Evolutionary conservation across 2,113 vertebrate genomes (phyloP), one percentile per base, ranked within the genome.

Genomic region (Bujurquina vittata): DNA sequence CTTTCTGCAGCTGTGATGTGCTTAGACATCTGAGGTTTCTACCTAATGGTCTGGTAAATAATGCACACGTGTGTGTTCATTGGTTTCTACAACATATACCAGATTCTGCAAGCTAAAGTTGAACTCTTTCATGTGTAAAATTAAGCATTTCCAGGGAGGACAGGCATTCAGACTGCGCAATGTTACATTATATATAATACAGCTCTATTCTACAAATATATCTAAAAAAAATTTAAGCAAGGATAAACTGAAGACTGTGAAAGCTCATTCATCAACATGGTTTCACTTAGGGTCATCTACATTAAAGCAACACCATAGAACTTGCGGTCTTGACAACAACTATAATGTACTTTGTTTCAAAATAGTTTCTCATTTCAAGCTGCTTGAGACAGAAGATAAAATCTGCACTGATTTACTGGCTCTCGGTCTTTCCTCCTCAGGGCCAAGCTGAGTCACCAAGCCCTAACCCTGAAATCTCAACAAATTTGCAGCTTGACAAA

Each of bases 401-500:
- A 83, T 88, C 40, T 80, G 86, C 83, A 83, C 73, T 56, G 43
- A 54, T 57, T 79, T 73, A 35, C 43, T 33, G 78, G 87, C 75
- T 77, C 52, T 81, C 62, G 11, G 7, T 40, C 72, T 69, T 60
- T 84, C 20, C 74, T 84, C 82, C 80, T 75, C 26, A 2, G 80
- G 85, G 56, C 73, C 57, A 65, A 14, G 69, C 81, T 84, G 84
- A 89, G 84, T 88, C 85, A 88, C 88, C 80, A 75, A 62, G 83
- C 77, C 58, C 77, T 67, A 84, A 89, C 81, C 86, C 86, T 52
- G 76, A 89, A 81, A 87, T 86, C 86, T 88, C 86, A 89, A 91
- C 86, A 85, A 75, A 87, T 92, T 88, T 88, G 72, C 79, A 87
- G 92, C 88, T 87, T 91, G 87, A 84, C 79, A 87, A 93, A 89